Conservation (phyloP, 2,797 vertebrate species). For the Pagetopsis macropterus region DNA sequence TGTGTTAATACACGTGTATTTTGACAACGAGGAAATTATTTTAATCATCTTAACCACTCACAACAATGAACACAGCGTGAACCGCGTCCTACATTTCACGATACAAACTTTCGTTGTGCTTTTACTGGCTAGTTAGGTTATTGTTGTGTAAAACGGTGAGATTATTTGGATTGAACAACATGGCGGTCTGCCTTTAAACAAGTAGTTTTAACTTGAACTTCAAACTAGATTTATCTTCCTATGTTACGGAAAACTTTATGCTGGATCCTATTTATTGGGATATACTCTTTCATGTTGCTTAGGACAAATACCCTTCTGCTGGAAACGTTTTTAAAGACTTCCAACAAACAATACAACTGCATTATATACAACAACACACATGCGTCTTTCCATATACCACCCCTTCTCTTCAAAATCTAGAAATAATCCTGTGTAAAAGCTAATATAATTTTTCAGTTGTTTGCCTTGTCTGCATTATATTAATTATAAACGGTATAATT, state of each 20-base stretch:
- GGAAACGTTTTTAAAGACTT: conserved; percentile 4
- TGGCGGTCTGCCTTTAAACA: conserved; percentile 28
- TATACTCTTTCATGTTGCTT: neutral
- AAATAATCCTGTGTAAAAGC: neutral
- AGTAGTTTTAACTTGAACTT: conserved; percentile 72
- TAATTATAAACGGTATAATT: neutral
- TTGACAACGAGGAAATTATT: neutral
- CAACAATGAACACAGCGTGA: conserved; percentile 16
- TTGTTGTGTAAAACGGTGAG: conserved; percentile 32
- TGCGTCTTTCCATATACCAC: neutral
- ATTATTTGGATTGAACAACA: conserved; percentile 35
- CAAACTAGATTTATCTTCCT: conserved; percentile 32
- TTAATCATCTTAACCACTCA: neutral
- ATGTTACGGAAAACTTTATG: neutral
- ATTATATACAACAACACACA: neutral
- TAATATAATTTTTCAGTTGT: conserved; percentile 9
- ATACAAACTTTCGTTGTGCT: conserved; percentile 29
- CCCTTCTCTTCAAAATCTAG: neutral
- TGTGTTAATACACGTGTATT: conserved; percentile 14
- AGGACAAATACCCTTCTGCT: neutral
- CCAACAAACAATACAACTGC: neutral
- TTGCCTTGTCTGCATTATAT: neutral
- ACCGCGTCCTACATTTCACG: conserved; percentile 27
- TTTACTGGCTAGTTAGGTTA: conserved; percentile 30
- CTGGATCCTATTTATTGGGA: neutral